Evolutionary conservation across 2,888 invertebrate genomes (phyloP), one percentile per base, ranked within the genome.

Genomic region (Agrypnus murinus): DNA sequence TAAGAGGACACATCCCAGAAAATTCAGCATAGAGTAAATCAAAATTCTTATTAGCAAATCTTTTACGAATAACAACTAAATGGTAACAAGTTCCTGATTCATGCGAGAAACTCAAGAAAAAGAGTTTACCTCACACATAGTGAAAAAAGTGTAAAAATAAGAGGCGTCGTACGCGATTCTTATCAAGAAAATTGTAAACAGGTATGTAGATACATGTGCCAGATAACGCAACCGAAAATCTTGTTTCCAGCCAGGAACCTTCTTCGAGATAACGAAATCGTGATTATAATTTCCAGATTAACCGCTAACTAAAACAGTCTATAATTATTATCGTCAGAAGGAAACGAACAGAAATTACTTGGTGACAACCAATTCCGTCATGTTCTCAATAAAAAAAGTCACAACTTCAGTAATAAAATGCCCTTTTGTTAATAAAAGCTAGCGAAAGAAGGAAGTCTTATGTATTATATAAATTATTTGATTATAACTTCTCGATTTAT

Each of bases 281-380:
- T 50, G 50, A 50, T 50, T 50, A 50, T 32, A 50, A 48, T 48
- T 50, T 50, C 31, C 50, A 12, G 25, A 50, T 50, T 50, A 50
- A 50, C 25, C 50, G 50, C 50, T 50, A 50, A 50, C 50, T 31
- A 50, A n/a, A n/a, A 31, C 50, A 19, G 32, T 3, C n/a, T 12
- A 31, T 19, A 50, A 50, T 50, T 50, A 50, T n/a, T 25, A 31
- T 31, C 3, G 14, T 31, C 5, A 50, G 6, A 50, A 31, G 6
- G 31, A 19, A 12, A 9, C 19, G 48, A 50, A 25, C 14, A 50
- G 31, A 50, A 25, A 50, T 32, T 25, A 31, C 6, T 25, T 25
- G 25, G 25, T 5, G 25, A 25, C 50, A 50, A 31, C 50, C 19
- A 31, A 19, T 5, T 5, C 25, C 50, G 50, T 50, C 31, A 50